Evolutionary conservation across 1,140 invertebrate species (phyloP), one percentile per base, ranked within the genome.

Genomic region (Copidosoma floridanum): DNA sequence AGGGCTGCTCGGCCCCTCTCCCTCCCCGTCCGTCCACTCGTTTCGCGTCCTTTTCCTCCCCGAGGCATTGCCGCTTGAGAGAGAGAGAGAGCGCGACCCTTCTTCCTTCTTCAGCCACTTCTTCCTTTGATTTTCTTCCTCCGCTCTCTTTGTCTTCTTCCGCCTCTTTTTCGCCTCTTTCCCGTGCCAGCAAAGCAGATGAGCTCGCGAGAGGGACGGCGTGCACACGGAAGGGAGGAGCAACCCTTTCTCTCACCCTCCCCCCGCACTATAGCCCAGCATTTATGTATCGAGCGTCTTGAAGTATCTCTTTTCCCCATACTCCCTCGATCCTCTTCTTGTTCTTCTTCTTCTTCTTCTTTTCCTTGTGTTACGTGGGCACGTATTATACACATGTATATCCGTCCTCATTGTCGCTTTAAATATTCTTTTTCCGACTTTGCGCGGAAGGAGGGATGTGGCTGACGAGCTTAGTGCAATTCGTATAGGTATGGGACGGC

Each of bases 211-310:
- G 27, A 38, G 20, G 38, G 4, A 10, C 23, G 16, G 46, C 7
- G 20, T 18, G 37, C 5, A 24, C 50, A 47, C 20, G 54, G 35
- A 47, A 44, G 41, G 8, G 43, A 40, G 24, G 27, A 40, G 72
- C 77, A 81, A 79, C 79, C 79, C 77, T 79, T 79, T 81, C 78
- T 79, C 77, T 76, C 75, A 68, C 65, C 59, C 68, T 63, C 64
- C 57, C 59, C 52, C 48, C 68, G 61, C 66, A 21, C 64, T 68
- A 65, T 68, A 68, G 71, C 71, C 73, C 73, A 77, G 77, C 79
- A 81, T 81, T 80, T 81, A 81, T 81, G n/a, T n/a, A 80, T 80
- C 78, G 79, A 81, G 77, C 79, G 79, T 75, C 77, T 81, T 81
- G 79, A 81, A 79, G 77, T 74, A 79, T 79, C 74, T 59, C 55